These are phyloP conservation scores for Phaedon cochleariae DNA, from an alignment of 2,888 invertebrate species.

Conservation along the genomic window DNA sequence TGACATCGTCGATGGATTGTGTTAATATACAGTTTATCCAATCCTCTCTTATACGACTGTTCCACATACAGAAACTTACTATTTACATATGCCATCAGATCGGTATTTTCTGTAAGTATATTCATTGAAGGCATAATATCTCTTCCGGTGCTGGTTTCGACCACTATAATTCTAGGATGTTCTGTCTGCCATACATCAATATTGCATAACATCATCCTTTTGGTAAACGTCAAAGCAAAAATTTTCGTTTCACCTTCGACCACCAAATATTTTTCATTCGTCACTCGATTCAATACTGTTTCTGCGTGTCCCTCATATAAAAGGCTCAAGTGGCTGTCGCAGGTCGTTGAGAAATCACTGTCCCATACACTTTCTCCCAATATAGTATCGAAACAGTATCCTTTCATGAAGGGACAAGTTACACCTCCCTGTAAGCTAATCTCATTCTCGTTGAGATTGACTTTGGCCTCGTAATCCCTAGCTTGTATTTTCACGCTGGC, in stretches of 20 bases:
- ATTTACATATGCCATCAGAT: slow-evolving; percentile 34
- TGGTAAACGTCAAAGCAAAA: not conserved
- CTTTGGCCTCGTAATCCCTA: slow-evolving; percentile 25
- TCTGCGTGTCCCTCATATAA: slow-evolving; percentile 25
- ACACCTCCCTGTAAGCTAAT: slow-evolving; percentile 26
- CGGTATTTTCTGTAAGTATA: slow-evolving; percentile 9
- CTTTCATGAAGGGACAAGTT: slow-evolving; percentile 25
- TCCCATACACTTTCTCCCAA: slow-evolving; percentile 30
- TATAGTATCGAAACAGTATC: slow-evolving; percentile 31
- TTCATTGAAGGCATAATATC: too few relatives aligned
- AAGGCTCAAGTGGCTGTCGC: slow-evolving; percentile 5
- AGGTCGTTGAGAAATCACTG: not conserved
- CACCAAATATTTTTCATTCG: not conserved
- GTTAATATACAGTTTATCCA: slow-evolving; percentile 40
- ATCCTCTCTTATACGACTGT: slow-evolving; percentile 38
- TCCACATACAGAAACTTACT: slow-evolving; percentile 48
- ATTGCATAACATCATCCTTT: not conserved
- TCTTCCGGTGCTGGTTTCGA: not conserved
- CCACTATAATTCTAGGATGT: slow-evolving; percentile 9
- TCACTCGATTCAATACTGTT: not conserved
- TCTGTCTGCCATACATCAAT: slow-evolving; percentile 6
- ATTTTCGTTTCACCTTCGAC: slow-evolving; percentile 1
- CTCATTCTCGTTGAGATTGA: slow-evolving; percentile 29
- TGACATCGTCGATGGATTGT: slow-evolving; percentile 43
- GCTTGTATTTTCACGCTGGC: slow-evolving; percentile 26